Conservation (phyloP, 2,888 invertebrate genomes). For the Dichetophora obliterata region DNA sequence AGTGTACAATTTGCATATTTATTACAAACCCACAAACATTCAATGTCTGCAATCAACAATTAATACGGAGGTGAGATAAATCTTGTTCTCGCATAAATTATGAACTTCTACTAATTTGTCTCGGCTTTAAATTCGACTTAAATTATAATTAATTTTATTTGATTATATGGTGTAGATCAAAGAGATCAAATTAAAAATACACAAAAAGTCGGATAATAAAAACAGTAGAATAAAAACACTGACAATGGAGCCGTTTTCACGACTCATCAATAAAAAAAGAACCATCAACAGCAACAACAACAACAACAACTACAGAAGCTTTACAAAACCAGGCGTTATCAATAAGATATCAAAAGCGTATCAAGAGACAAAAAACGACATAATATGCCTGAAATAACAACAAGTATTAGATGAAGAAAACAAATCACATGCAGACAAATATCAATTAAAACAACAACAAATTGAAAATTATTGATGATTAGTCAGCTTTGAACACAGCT, state of each 20-base stretch:
- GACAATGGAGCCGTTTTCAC: slow-evolving; percentile 34
- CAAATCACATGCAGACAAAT: not conserved
- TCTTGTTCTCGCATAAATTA: slow-evolving; percentile 51
- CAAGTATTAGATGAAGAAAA: not conserved
- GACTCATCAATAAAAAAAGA: slow-evolving; percentile 51
- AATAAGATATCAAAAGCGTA: slow-evolving; percentile 47
- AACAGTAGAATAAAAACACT: slow-evolving; percentile 2
- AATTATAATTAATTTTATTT: slow-evolving; percentile 43
- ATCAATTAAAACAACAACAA: not conserved
- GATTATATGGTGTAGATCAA: slow-evolving; percentile 27
- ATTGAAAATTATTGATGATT: slow-evolving; percentile 37
- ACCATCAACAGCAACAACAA: not conserved
- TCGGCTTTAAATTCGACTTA: slow-evolving; percentile 29
- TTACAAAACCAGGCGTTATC: slow-evolving; percentile 3
- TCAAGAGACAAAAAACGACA: slow-evolving; percentile 24
- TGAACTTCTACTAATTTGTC: slow-evolving; percentile 32
- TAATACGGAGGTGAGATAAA: slow-evolving; percentile 51
- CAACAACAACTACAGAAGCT: slow-evolving; percentile 26
- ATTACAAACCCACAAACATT: slow-evolving; percentile 19
- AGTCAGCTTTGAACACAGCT: slow-evolving; percentile 14
- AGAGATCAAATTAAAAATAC: slow-evolving; percentile 17
- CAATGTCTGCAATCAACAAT: slow-evolving; percentile 45
- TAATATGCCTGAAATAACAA: slow-evolving; percentile 41
- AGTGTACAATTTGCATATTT: slow-evolving; percentile 40
- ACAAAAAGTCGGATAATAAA: not conserved